Evolutionary conservation across 2,888 invertebrate species (phyloP), one percentile per base, ranked within the genome.

Genomic region (Marronus borbonicus): DNA sequence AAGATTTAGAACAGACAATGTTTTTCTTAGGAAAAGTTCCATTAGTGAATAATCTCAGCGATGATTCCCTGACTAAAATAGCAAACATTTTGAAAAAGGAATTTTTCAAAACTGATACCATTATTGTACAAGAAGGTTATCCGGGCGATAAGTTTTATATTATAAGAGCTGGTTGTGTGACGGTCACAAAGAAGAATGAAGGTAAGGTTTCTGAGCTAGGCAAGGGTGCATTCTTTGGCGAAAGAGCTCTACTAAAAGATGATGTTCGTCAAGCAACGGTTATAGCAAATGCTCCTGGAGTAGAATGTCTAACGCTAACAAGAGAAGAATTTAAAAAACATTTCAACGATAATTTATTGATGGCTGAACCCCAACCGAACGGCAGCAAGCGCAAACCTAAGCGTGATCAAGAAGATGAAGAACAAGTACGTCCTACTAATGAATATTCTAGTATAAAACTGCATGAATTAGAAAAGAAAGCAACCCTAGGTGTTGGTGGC

Each of bases 251-350:
- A 49, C 89, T 96, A 70, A 94, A 94, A 86, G 96, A 97, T 82
- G 97, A 97, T 86, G 96, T 97, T 60, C 90, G 98, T 50, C 95
- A 97, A 75, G 98, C 98, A 8, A 97, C 96, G 81, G 96, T 97
- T 24, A 96, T 95, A 68, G 98, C 98, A 0, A 92, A 96, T 85
- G 92, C 94, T 75, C 92, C 97, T 20, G 93, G 97, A 80, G 93
- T 97, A 74, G 93, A 98, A 89, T 98, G 98, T 84, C 91, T 98
- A 28, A 96, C 96, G 0, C 89, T 98, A 24, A 96, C 97, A 83
- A 91, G 96, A 89, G 78, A 86, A 92, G 94, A 84, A 8, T 98
- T 98, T 87, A 93, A 94, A 60, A 94, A 96, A 83, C 92, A 97
- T 80, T 92, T 98, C 83, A 98, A 98, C 3, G 93, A 94, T 83